Evolutionary conservation across 2,888 invertebrate species (phyloP), one percentile per base, ranked within the genome.

Genomic region (Sphinx pinastri): DNA sequence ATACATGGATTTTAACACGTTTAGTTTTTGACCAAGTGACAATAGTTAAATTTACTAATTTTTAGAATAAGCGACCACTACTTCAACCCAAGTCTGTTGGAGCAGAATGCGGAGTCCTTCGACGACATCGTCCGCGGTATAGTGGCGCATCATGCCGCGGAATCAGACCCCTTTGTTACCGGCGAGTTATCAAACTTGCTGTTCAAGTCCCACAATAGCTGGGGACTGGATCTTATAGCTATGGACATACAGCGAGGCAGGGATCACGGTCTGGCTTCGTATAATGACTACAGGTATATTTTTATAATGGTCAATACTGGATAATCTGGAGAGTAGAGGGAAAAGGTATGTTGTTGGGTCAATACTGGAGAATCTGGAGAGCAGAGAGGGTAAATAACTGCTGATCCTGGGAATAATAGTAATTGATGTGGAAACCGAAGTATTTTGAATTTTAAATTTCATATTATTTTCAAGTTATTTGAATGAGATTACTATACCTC

Each of bases 191-290:
- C 91, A 7, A 94, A 94, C 90, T 73, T 95, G 89, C 78, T 94
- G 74, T 93, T 93, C 80, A 91, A 90, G 76, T 90, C 92, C 0
- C 77, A 78, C 19, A 92, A 91, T 75, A 76, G 77, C 31, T 94
- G 93, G 92, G 96, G 96, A 0, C 84, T 95, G 83, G 96, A 96
- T 79, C 87, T 96, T 45, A 91, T 95, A 63, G 94, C 96, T 3
- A 94, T 96, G 82, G 96, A 96, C 76, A 94, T 96, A 71, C 96
- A 96, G 81, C 87, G 96, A 63, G 95, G 95, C 45, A 86, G 96
- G 73, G 96, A 96, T 76, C 96, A 96, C 79, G 96, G 96, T 4
- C 84, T 96, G 51, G 95, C 94, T 0, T 94, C 95, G 2, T 96
- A 96, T 84, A 96, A 96, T 79, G 94, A 95, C 67, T 96, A 95